A percentile compares a stretch with the other conserved stretches of the same genome.
These are phyloP conservation scores for Scomber scombrus DNA, from an alignment of 2,113 vertebrate species.

Conservation along the genomic window DNA sequence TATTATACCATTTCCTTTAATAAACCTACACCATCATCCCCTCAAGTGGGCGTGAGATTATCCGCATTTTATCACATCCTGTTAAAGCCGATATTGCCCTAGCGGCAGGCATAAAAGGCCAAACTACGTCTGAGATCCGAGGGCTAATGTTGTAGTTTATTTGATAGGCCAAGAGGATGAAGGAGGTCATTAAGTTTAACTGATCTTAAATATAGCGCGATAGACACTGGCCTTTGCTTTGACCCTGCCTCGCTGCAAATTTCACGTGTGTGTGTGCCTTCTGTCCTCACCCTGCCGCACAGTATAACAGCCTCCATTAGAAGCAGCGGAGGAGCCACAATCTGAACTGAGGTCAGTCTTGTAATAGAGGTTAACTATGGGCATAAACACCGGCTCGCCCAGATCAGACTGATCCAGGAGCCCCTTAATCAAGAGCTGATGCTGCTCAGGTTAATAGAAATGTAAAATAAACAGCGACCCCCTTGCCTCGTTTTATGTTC, in stretches of 20 bases:
- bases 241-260: slow-evolving; percentile 41
- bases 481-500: slow-evolving; percentile 38
- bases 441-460: slow-evolving; percentile 69
- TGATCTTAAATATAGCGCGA: slow-evolving; percentile 69
- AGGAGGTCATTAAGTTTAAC: slow-evolving; percentile 79
- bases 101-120: slow-evolving; percentile 69
- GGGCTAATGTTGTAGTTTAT: slow-evolving; percentile 70
- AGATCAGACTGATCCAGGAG: slow-evolving; percentile 40
- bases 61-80: slow-evolving; percentile 74
- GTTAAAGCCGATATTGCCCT: slow-evolving; percentile 66
- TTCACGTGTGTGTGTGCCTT: not conserved
- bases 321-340: slow-evolving; percentile 35
- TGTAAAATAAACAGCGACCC: slow-evolving; percentile 57
- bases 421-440: slow-evolving; percentile 58
- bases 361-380: slow-evolving; percentile 78
- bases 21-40: slow-evolving; percentile 76
- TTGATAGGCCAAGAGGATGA: slow-evolving; percentile 65
- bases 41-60: slow-evolving; percentile 79
- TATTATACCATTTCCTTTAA: slow-evolving; percentile 65
- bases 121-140: slow-evolving; percentile 41
- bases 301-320: slow-evolving; percentile 65
- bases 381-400: slow-evolving; percentile 57
- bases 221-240: slow-evolving; percentile 56
- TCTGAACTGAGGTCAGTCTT: slow-evolving; percentile 59
- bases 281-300: slow-evolving; percentile 18